Conservation (phyloP, 2,888 invertebrate genomes). For the Drosophila infuscata region DNA sequence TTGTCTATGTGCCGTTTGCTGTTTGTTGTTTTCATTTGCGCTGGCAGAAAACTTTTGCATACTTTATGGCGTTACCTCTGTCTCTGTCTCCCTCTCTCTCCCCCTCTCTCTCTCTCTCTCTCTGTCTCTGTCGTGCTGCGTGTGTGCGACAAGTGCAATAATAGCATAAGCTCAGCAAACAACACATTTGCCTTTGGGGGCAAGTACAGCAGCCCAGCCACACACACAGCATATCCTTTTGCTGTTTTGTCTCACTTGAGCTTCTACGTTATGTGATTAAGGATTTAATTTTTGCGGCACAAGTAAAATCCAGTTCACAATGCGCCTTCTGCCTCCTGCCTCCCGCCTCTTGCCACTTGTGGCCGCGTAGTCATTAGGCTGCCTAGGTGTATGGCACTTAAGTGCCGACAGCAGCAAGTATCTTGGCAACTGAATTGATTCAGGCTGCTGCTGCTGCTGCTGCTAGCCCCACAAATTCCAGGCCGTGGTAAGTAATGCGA, state of each 20-base stretch:
- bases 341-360: slow-evolving; percentile 13
- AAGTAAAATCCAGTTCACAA: slow-evolving; percentile 22
- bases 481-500: slow-evolving; percentile 45
- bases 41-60: slow-evolving; percentile 77
- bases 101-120: neutral
- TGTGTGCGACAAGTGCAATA: slow-evolving; percentile 72
- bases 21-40: slow-evolving; percentile 77
- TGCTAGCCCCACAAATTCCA: slow-evolving; percentile 23
- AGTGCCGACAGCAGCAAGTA: slow-evolving; percentile 39
- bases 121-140: neutral
- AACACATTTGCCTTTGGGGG: slow-evolving; percentile 51
- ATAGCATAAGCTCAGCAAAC: slow-evolving; percentile 72
- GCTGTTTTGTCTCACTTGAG: slow-evolving; percentile 48
- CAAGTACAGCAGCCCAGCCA: slow-evolving; percentile 13
- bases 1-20: slow-evolving; percentile 41
- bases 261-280: slow-evolving; percentile 77
- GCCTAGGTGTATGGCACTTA: slow-evolving; percentile 41
- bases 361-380: slow-evolving; percentile 51
- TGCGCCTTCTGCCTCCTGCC: neutral
- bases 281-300: slow-evolving; percentile 69
- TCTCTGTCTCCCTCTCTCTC: slow-evolving; percentile 8
- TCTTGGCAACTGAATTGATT: slow-evolving; percentile 47
- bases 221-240: slow-evolving; percentile 19
- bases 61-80: slow-evolving; percentile 61
- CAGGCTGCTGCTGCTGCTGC: slow-evolving; percentile 14